Evolutionary conservation across 2,888 invertebrate genomes (phyloP).

Genomic region (Cephus pulcher): DNA sequence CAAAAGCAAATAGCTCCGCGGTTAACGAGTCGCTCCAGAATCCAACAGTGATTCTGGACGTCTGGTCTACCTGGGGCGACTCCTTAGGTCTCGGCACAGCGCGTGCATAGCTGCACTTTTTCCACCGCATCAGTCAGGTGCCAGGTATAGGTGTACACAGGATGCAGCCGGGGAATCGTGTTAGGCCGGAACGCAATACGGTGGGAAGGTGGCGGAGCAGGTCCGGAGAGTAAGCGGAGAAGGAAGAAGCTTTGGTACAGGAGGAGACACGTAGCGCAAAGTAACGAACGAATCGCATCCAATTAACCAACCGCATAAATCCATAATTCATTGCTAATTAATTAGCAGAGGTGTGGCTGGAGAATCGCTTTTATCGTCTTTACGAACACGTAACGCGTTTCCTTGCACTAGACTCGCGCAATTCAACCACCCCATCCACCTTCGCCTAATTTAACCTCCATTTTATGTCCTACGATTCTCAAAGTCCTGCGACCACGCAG

Average conservation of each 20-base stretch:
- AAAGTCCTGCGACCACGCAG: not conserved
- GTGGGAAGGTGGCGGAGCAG: not conserved
- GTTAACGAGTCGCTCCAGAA: not conserved
- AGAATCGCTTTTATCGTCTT: slow-evolving; percentile 16
- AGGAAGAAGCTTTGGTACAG: not conserved
- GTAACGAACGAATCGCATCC: slow-evolving; percentile 37
- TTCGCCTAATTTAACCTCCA: not conserved
- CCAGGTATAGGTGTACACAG: not conserved
- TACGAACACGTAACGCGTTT: slow-evolving; percentile 4
- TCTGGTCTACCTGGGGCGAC: not conserved
- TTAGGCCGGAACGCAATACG: not conserved
- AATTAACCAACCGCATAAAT: slow-evolving; percentile 48
- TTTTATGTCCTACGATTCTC: not conserved
- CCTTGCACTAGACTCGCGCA: not conserved
- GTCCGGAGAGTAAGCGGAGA: not conserved
- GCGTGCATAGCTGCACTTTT: not conserved
- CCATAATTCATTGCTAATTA: slow-evolving; percentile 58
- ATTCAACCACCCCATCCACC: not conserved
- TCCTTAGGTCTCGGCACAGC: not conserved
- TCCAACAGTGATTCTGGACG: not conserved
- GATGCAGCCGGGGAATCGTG: not conserved
- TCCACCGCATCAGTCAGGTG: not conserved
- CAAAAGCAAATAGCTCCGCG: not conserved
- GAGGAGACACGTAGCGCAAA: slow-evolving; percentile 2
- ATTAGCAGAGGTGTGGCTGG: slow-evolving; percentile 36